phyloP scores from a whole-genome alignment of 2,888 invertebrate species.

The Spisula solida region DNA sequence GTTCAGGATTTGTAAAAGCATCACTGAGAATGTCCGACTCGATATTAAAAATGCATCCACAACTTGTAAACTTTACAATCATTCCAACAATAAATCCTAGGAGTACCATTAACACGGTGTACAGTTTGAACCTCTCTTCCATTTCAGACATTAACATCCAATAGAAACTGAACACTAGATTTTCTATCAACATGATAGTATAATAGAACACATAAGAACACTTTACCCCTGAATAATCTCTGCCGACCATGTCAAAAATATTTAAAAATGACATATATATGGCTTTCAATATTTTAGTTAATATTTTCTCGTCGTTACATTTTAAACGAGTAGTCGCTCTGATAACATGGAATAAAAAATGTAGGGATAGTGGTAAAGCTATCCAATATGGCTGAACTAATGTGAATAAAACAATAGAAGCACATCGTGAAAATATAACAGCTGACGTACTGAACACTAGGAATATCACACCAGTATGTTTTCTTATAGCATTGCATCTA shows the following conservation, averaged over 20 bases:
- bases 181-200: conserved; percentile 77
- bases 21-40: conserved; percentile 67
- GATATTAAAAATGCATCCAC: conserved; percentile 73
- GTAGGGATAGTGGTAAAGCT: conserved; percentile 69
- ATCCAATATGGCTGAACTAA: conserved; percentile 71
- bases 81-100: conserved; percentile 77
- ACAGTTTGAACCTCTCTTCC: conserved; percentile 73
- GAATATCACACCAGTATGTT: conserved; percentile 66
- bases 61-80: conserved; percentile 78
- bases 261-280: conserved; percentile 72
- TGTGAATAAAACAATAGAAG: conserved; percentile 72
- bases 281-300: conserved; percentile 51
- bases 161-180: conserved; percentile 78
- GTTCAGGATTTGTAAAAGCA: conserved; percentile 67
- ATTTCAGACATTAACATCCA: conserved; percentile 77
- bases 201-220: conserved; percentile 80
- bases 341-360: conserved; percentile 67
- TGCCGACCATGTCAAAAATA: conserved; percentile 73
- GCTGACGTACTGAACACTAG: conserved; percentile 69
- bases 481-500: conserved; percentile 54
- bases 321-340: conserved; percentile 56
- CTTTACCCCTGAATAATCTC: conserved; percentile 71
- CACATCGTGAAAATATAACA: conserved; percentile 72
- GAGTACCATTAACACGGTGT: conserved; percentile 74
- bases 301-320: conserved; percentile 57